Evolutionary conservation across 2,797 vertebrate genomes (phyloP).

Genomic region (Anguilla marmorata): DNA sequence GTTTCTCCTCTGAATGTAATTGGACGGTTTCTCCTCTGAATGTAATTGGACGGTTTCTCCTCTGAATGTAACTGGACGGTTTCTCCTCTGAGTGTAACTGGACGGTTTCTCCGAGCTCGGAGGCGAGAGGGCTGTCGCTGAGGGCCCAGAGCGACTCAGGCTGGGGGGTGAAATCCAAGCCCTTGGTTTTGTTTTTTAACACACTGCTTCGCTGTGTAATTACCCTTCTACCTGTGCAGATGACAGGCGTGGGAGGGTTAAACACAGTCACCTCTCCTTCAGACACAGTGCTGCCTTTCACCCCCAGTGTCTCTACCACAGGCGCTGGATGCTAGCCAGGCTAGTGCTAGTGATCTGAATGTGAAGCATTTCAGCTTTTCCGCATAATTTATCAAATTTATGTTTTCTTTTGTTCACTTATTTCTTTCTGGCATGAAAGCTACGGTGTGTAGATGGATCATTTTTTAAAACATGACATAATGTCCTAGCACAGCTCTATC

Average conservation of each 20-base stretch:
- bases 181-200: too few relatives aligned
- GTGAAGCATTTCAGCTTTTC: background rate
- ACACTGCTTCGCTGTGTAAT: background rate
- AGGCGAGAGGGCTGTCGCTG: too few relatives aligned
- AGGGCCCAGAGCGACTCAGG: too few relatives aligned
- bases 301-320: background rate
- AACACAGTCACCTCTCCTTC: background rate
- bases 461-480: background rate
- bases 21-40: too few relatives aligned
- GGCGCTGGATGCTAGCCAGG: background rate
- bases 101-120: too few relatives aligned
- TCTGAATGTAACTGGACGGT: too few relatives aligned
- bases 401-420: background rate
- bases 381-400: background rate
- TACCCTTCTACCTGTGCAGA: background rate
- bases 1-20: too few relatives aligned
- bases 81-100: too few relatives aligned
- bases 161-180: background rate
- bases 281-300: background rate
- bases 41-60: too few relatives aligned
- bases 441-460: background rate
- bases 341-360: background rate
- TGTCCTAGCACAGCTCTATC: background rate
- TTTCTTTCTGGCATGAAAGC: background rate
- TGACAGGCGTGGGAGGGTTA: background rate